phyloP scores from a whole-genome alignment of 2,113 vertebrate species.

The Ciconia maguari region DNA sequence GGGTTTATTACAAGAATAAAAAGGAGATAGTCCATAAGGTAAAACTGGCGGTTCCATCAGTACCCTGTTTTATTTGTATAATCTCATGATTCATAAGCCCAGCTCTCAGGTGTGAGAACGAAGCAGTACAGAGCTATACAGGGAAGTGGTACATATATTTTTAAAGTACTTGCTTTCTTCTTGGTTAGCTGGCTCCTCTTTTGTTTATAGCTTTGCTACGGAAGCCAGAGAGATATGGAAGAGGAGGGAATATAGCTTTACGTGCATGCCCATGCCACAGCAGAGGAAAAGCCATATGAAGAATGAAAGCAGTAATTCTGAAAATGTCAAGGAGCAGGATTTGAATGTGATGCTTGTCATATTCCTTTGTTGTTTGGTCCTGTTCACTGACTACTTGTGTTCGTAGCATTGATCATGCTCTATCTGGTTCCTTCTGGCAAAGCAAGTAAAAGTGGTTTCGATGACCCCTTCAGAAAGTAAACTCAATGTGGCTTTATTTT shows the following conservation, averaged over 20 bases:
- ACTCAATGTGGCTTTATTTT: neutral
- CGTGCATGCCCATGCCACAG: neutral
- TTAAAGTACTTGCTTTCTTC: neutral
- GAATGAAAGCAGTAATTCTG: neutral
- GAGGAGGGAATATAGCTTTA: neutral
- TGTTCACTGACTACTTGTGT: neutral
- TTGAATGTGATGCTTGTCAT: neutral
- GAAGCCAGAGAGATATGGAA: neutral
- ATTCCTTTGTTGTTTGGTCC: neutral
- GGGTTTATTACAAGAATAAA: neutral
- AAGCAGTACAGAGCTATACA: neutral
- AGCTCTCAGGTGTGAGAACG: neutral
- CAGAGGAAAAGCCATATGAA: neutral
- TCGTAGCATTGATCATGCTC: fast-evolving
- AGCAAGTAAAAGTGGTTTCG: neutral
- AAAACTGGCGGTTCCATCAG: neutral
- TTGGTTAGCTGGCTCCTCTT: neutral
- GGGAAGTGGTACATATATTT: neutral
- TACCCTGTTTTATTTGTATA: neutral
- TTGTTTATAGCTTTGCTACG: neutral
- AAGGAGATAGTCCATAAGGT: neutral
- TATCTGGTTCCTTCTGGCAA: neutral
- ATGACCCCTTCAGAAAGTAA: neutral
- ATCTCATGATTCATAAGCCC: neutral
- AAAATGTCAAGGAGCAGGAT: neutral